Conservation (phyloP, 2,113 vertebrate genomes). For the Tringa solitaria region DNA sequence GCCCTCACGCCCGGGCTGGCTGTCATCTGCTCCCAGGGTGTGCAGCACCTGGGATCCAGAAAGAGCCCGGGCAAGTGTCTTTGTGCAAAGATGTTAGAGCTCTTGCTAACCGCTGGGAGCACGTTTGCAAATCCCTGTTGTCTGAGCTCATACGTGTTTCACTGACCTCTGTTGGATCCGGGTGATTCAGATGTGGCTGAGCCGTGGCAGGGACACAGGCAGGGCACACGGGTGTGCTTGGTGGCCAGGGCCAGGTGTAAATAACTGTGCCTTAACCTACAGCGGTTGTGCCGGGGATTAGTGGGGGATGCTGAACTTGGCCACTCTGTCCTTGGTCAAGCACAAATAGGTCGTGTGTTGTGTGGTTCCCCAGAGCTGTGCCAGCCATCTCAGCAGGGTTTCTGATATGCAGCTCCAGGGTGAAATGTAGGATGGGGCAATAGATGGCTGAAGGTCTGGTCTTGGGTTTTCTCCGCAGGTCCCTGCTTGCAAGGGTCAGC, state of each 20-base stretch:
- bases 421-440: neutral
- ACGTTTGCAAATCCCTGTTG: accelerated
- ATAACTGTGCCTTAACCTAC: too few species aligned
- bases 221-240: neutral
- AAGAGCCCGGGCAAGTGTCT: too few species aligned
- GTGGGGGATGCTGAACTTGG: accelerated
- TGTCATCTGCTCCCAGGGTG: accelerated
- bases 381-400: accelerated
- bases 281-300: neutral
- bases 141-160: accelerated
- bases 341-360: accelerated
- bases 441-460: neutral
- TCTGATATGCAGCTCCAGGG: accelerated
- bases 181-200: neutral
- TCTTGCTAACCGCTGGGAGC: neutral
- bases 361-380: accelerated
- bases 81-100: neutral
- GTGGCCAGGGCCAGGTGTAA: accelerated
- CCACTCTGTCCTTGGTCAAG: accelerated
- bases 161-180: neutral
- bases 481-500: neutral
- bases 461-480: neutral
- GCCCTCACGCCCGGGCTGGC: accelerated
- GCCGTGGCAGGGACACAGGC: neutral
- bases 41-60: neutral